phyloP scores from a whole-genome alignment of 2,888 invertebrate species.

The Nipponacmea schrenckii region DNA sequence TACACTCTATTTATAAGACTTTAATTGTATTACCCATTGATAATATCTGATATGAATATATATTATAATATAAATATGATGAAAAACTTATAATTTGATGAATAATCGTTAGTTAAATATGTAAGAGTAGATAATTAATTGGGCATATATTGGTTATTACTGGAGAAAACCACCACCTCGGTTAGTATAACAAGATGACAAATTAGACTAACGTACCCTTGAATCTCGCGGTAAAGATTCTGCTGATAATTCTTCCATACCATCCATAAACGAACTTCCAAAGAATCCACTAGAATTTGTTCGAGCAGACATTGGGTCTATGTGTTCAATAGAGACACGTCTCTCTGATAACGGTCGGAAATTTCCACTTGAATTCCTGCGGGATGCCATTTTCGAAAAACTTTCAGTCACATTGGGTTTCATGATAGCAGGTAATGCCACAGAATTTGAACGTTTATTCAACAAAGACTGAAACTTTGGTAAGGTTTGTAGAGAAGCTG shows the following conservation, averaged over 20 bases:
- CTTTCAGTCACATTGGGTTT: not conserved
- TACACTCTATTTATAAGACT: too few relatives aligned
- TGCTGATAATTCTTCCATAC: not conserved
- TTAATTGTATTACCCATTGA: too few relatives aligned
- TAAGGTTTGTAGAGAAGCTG: not conserved
- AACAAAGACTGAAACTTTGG: not conserved
- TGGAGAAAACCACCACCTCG: too few relatives aligned
- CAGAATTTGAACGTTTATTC: not conserved
- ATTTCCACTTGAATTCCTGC: not conserved
- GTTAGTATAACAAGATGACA: too few relatives aligned
- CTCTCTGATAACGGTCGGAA: not conserved
- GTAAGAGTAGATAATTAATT: too few relatives aligned
- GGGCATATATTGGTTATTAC: too few relatives aligned
- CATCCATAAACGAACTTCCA: not conserved
- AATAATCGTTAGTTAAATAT: too few relatives aligned
- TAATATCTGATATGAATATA: too few relatives aligned
- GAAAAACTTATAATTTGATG: too few relatives aligned
- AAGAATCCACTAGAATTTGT: constrained; percentile 6
- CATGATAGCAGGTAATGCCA: not conserved
- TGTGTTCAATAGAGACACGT: not conserved
- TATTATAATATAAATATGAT: too few relatives aligned
- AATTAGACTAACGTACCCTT: not conserved
- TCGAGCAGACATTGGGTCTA: not conserved
- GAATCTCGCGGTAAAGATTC: not conserved
- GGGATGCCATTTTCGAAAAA: not conserved